A percentile compares a stretch with the other conserved stretches of the same genome.
phyloP scores from a whole-genome alignment of 2,888 invertebrate species.

The Allacma fusca region DNA sequence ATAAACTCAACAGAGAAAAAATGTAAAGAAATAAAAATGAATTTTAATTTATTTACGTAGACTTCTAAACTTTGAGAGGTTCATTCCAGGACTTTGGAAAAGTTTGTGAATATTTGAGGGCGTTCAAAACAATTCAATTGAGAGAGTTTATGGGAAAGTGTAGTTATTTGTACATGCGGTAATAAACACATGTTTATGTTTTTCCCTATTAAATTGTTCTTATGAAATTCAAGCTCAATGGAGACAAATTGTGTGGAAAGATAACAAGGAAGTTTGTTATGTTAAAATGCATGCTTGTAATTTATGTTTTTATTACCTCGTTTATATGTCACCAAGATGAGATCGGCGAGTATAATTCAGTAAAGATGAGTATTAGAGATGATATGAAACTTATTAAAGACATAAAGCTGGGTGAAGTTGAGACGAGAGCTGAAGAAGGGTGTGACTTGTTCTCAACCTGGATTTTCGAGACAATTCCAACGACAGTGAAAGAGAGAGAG shows the following conservation, averaged over 20 bases:
- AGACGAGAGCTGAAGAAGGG: slow-evolving; percentile 3
- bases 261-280: slow-evolving; percentile 8
- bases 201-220: no score
- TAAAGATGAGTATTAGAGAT: slow-evolving; percentile 14
- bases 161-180: no score
- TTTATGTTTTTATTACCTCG: slow-evolving; percentile 32
- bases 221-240: no score
- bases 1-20: no score
- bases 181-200: no score
- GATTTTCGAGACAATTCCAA: slow-evolving; percentile 31
- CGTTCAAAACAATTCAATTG: no score
- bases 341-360: slow-evolving; percentile 29
- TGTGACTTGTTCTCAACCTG: slow-evolving; percentile 19
- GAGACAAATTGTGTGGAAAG: neutral
- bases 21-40: no score
- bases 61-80: no score
- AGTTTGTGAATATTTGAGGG: no score
- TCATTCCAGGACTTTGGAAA: no score
- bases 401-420: slow-evolving; percentile 1
- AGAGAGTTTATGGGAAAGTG: no score
- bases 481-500: neutral
- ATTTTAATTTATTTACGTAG: no score
- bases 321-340: slow-evolving; percentile 37
- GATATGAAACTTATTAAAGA: slow-evolving; percentile 10
- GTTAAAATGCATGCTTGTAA: slow-evolving; percentile 13